Evolutionary conservation across 2,888 invertebrate genomes (phyloP), one percentile per base, ranked within the genome.

Genomic region (Agrenia bidenticulata): DNA sequence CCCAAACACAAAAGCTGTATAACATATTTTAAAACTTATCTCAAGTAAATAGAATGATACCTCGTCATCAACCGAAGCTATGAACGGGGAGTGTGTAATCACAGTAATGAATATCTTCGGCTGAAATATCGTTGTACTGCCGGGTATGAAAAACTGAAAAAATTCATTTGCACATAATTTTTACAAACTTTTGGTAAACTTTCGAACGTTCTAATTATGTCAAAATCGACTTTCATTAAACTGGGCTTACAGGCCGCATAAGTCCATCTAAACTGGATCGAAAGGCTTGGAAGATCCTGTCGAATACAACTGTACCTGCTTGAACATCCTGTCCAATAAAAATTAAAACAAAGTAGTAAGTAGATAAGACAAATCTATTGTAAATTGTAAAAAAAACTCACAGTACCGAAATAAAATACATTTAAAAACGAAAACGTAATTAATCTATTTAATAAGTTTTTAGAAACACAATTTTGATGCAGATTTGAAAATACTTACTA

Each of bases 71-170:
- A 86, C 85, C 75, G 85, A 87, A 69, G 85, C 84, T 76, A 88
- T 85, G 80, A 89, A 88, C 60, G 90, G 89, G 15, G 88, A 88
- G 79, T 89, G 88, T 5, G 87, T 89, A 78, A 90, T 86, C 76
- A 90, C 86, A 70, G 89, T 88, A 55, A 89, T 82, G 80, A 86
- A 88, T 65, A 90, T 83, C 75, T 86, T 84, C 55, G 90, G 90
- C 69, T 83, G 81, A 79, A 88, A 85, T 60, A 84, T 77, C 56
- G 84, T 78, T 60, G 80, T 77, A 77, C 86, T 86, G 50, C 89
- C 89, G 74, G 89, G 89, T 73, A 89, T 82, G 59, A 81, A 80
- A 79, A 89, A 88, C 87, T 89, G 79, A 67, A 70, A 69, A 68
- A 63, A 69, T 54, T n/a, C 5, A 32, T 32, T 32, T 32, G 5